These are phyloP conservation scores for Lasioglossum pauxillum DNA, from an alignment of 2,888 invertebrate species.

Conservation along the genomic window DNA sequence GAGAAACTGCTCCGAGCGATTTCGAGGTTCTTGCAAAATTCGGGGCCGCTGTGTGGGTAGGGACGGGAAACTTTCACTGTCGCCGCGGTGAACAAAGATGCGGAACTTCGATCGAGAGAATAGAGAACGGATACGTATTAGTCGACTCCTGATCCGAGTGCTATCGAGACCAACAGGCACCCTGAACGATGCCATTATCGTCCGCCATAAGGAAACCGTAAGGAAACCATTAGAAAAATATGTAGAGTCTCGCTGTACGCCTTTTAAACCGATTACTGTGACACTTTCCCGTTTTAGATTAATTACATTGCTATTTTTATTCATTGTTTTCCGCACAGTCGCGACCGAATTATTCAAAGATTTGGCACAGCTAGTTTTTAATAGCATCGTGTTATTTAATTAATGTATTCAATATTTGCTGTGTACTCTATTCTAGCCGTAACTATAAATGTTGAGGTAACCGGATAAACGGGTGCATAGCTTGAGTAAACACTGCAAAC, in stretches of 20 bases:
- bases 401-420: background rate
- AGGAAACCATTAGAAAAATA: background rate
- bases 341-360: background rate
- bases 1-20: constrained; percentile 33
- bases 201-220: background rate
- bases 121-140: constrained; percentile 16
- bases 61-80: constrained; percentile 51
- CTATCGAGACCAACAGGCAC: background rate
- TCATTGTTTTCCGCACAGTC: too few species aligned
- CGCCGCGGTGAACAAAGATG: constrained; percentile 19
- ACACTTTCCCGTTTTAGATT: background rate
- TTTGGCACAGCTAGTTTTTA: background rate
- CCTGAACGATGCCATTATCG: background rate
- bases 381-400: background rate
- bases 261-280: background rate
- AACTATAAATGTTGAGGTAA: background rate
- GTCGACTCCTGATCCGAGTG: background rate
- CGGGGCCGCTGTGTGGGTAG: constrained; percentile 15
- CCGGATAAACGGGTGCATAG: background rate
- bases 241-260: background rate
- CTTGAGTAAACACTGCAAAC: background rate
- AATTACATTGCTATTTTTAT: too few species aligned
- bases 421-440: too few species aligned
- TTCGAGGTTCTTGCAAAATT: constrained; percentile 51
- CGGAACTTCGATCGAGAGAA: constrained; percentile 18